phyloP scores from a whole-genome alignment of 2,888 invertebrate species.

The Laspeyria flexula region DNA sequence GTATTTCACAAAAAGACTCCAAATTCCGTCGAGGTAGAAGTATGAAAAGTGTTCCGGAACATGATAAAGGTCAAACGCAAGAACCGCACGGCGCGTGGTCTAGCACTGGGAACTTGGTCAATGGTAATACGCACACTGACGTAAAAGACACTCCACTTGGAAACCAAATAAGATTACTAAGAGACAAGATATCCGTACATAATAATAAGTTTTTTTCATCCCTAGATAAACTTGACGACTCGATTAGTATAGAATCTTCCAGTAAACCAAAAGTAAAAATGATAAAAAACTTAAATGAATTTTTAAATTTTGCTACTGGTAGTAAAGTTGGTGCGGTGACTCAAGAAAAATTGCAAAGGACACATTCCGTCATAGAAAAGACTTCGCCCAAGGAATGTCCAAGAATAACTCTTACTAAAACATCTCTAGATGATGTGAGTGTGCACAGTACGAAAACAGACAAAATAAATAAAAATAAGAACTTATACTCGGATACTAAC shows the following conservation, averaged over 20 bases:
- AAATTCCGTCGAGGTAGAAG: conserved; percentile 57
- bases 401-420: conserved; percentile 71
- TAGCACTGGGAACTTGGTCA: conserved; percentile 69
- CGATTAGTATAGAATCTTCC: conserved; percentile 63
- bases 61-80: conserved; percentile 57
- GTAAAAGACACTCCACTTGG: conserved; percentile 70
- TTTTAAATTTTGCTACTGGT: conserved; percentile 90
- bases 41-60: conserved; percentile 76
- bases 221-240: conserved; percentile 84
- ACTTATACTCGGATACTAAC: conserved; percentile 67
- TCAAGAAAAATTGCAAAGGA: conserved; percentile 68
- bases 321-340: conserved; percentile 76
- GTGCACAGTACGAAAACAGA: conserved; percentile 56
- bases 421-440: conserved; percentile 67
- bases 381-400: conserved; percentile 65
- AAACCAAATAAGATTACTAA: conserved; percentile 73
- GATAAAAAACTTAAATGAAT: conserved; percentile 94
- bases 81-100: conserved; percentile 57
- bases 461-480: conserved; percentile 60
- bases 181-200: conserved; percentile 77
- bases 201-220: conserved; percentile 85
- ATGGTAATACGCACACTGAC: conserved; percentile 65
- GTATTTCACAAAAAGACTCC: conserved; percentile 50
- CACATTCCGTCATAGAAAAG: conserved; percentile 69
- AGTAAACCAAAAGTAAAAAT: conserved; percentile 76